Conservation (phyloP, 1,140 invertebrate species). For the Chymomyza costata region DNA sequence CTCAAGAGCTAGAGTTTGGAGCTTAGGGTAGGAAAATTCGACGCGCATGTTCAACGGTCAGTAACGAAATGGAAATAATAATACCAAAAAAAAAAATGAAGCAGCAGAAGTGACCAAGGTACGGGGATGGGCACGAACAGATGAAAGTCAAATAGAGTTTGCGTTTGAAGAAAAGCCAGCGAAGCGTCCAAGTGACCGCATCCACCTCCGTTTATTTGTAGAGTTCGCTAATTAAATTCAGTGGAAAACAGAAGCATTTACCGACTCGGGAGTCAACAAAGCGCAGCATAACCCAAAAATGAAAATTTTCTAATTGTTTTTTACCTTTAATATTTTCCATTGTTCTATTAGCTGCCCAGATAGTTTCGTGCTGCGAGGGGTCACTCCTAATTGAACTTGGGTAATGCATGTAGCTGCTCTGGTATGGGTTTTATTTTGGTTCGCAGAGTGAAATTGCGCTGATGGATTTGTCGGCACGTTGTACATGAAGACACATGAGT, state of each 20-base stretch:
- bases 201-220: constrained; percentile 65
- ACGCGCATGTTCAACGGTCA: constrained; percentile 53
- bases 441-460: constrained; percentile 28
- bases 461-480: constrained; percentile 56
- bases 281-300: constrained; percentile 30
- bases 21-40: constrained; percentile 9
- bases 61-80: constrained; percentile 40
- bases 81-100: background rate
- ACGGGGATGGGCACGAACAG: constrained; percentile 20
- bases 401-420: no score
- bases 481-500: constrained; percentile 48
- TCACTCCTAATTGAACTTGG: no score
- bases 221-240: constrained; percentile 66
- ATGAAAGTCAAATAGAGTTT: constrained; percentile 4
- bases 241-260: constrained; percentile 67
- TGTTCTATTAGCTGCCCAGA: no score
- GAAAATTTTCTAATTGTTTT: no score
- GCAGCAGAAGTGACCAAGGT: background rate
- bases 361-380: no score
- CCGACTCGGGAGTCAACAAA: constrained; percentile 6
- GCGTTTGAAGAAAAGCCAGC: constrained; percentile 44
- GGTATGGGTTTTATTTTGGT: no score
- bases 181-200: constrained; percentile 66
- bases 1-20: background rate
- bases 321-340: no score